phyloP scores from a whole-genome alignment of 1,140 invertebrate genomes.

The Solenopsis invicta region DNA sequence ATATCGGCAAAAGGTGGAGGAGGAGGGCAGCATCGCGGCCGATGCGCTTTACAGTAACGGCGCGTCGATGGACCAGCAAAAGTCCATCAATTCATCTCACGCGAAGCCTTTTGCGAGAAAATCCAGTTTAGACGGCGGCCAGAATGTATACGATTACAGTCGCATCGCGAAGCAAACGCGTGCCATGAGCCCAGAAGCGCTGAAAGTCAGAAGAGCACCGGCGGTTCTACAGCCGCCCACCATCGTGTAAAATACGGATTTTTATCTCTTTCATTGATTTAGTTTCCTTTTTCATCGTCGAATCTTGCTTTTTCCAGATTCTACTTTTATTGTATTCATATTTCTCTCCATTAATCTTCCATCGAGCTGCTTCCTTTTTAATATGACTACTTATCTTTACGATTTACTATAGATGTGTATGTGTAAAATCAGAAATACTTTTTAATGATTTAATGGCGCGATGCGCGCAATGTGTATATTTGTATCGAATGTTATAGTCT shows the following conservation, averaged over 20 bases:
- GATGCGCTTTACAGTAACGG: slow-evolving; percentile 82
- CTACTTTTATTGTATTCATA: not conserved
- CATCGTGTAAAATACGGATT: slow-evolving; percentile 79
- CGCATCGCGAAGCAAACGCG: slow-evolving; percentile 82
- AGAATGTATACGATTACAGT: slow-evolving; percentile 85
- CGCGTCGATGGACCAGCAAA: slow-evolving; percentile 75
- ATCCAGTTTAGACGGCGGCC: slow-evolving; percentile 77
- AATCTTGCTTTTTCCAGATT: not conserved
- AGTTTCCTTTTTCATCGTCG: not conserved
- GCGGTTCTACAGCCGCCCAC: slow-evolving; percentile 85
- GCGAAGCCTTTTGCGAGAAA: slow-evolving; percentile 78
- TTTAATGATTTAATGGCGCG: not conserved
- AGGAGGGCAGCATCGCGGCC: slow-evolving; percentile 84
- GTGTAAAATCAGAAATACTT: slow-evolving; percentile 15
- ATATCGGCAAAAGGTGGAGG: slow-evolving; percentile 82
- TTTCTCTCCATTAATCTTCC: not conserved
- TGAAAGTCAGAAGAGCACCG: slow-evolving; percentile 85
- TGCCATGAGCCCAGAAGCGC: slow-evolving; percentile 85
- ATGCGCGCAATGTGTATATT: slow-evolving; percentile 12
- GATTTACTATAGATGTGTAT: slow-evolving; percentile 14
- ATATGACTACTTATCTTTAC: slow-evolving; percentile 6
- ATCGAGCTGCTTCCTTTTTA: not conserved
- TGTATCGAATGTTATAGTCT: slow-evolving; percentile 19
- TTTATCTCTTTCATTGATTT: not conserved
- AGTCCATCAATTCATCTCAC: slow-evolving; percentile 66